Evolutionary conservation across 30 jellyfish, hydroid and myxozoan genomes (phyloP).

Genomic region (Chrysaora quinquecirrha): DNA sequence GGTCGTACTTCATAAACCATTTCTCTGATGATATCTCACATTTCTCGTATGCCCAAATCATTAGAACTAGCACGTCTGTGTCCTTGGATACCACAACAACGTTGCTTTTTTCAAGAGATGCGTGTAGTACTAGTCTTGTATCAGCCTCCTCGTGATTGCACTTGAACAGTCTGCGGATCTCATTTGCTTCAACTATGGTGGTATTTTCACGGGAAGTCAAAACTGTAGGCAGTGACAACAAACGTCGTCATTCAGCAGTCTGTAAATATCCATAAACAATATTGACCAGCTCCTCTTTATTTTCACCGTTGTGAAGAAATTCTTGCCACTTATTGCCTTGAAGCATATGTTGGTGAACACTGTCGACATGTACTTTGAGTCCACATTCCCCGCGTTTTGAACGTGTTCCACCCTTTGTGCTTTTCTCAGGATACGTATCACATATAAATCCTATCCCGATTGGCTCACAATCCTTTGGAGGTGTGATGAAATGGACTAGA

Average conservation of each 20-base stretch:
- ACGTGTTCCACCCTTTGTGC: conserved; percentile 34
- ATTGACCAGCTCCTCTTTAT: conserved; percentile 28
- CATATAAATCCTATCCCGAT: conserved; percentile 3
- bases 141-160: conserved; percentile 59
- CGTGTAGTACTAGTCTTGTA: conserved; percentile 48
- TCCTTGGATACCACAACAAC: conserved; percentile 51
- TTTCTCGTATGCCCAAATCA: conserved; percentile 23
- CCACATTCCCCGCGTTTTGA: conserved; percentile 18
- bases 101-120: conserved; percentile 13
- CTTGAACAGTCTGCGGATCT: background rate
- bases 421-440: conserved; percentile 24
- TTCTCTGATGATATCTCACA: conserved; percentile 14
- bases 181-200: background rate
- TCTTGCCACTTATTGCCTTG: conserved; percentile 6
- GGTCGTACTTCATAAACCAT: conserved; percentile 60
- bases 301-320: background rate
- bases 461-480: background rate
- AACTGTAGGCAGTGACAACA: background rate
- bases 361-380: conserved; percentile 2
- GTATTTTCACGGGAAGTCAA: conserved; percentile 9
- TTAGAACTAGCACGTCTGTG: conserved; percentile 42
- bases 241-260: conserved; percentile 31
- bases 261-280: background rate
- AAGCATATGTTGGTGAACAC: conserved; percentile 51
- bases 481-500: background rate